Evolutionary conservation across 1,140 invertebrate genomes (phyloP).

Genomic region (Gonioctena quinquepunctata): DNA sequence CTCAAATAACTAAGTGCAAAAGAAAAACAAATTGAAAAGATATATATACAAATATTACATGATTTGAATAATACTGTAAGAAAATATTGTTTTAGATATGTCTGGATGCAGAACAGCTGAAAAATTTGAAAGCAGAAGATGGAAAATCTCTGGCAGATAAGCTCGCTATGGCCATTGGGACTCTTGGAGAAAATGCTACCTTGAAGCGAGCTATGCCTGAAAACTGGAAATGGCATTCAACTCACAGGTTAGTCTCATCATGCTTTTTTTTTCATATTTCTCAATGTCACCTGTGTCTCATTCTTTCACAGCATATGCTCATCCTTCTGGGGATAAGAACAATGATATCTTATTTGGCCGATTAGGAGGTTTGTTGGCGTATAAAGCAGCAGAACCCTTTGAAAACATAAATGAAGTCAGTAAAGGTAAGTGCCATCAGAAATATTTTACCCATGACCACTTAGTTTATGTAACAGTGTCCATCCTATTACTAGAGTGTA

Average conservation of each 20-base stretch:
- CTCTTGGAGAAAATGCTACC: slow-evolving; percentile 87
- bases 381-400: slow-evolving; percentile 56
- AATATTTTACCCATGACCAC: not conserved
- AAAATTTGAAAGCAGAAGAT: slow-evolving; percentile 62
- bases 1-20: no score
- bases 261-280: no score
- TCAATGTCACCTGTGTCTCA: no score
- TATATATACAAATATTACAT: no score
- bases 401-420: slow-evolving; percentile 57
- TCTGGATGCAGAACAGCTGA: slow-evolving; percentile 69
- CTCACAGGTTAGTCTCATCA: slow-evolving; percentile 37
- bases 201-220: slow-evolving; percentile 75
- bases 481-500: no score
- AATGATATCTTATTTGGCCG: slow-evolving; percentile 70
- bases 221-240: slow-evolving; percentile 62
- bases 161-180: slow-evolving; percentile 81
- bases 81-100: slow-evolving; percentile 63
- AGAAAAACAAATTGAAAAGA: no score
- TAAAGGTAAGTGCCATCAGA: slow-evolving; percentile 20
- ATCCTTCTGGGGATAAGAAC: slow-evolving; percentile 63
- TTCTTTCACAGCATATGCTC: slow-evolving; percentile 65
- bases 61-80: no score
- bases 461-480: no score
- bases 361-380: slow-evolving; percentile 81
- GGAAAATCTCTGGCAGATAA: slow-evolving; percentile 78